These are phyloP conservation scores for Listronotus bonariensis DNA, from an alignment of 1,140 invertebrate genomes.

Conservation along the genomic window DNA sequence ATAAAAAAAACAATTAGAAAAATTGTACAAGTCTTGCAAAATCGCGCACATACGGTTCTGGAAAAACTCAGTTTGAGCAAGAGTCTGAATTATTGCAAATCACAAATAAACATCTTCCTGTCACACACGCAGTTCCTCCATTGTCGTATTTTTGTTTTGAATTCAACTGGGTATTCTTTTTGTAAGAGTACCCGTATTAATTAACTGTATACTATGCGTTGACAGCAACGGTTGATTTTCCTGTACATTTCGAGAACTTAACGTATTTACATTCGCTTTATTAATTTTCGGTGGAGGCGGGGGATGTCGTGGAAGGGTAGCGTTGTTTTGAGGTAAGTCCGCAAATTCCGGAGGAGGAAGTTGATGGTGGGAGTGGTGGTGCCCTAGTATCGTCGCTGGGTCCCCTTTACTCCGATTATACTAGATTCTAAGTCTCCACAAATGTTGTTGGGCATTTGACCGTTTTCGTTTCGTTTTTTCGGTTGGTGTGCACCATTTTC, in stretches of 20 bases:
- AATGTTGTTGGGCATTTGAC: conserved; percentile 82
- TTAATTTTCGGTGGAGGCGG: conserved; percentile 75
- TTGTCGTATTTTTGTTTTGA: conserved; percentile 66
- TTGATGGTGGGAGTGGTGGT: conserved; percentile 74
- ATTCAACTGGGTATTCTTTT: conserved; percentile 68
- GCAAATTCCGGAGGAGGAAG: conserved; percentile 78
- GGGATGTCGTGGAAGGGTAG: conserved; percentile 69
- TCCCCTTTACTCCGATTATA: conserved; percentile 63
- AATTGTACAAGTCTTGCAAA: conserved; percentile 3
- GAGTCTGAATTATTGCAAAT: conserved; percentile 40
- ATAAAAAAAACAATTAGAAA: conserved; percentile 6
- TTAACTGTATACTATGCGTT: conserved; percentile 69
- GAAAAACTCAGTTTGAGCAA: conserved; percentile 40
- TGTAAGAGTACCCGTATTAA: conserved; percentile 70
- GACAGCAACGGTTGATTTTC: conserved; percentile 66
- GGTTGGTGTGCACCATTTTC: conserved; percentile 61
- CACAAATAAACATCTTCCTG: conserved; percentile 52
- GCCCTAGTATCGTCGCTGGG: conserved; percentile 67
- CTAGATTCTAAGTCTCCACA: conserved; percentile 66
- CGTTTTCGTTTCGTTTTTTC: conserved; percentile 80
- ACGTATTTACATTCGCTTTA: conserved; percentile 65
- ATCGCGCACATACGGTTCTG: not conserved
- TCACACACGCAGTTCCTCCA: conserved; percentile 83
- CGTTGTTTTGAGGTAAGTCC: conserved; percentile 72
- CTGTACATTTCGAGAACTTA: conserved; percentile 63